These are phyloP conservation scores for Hiodon alosoides DNA, from an alignment of 2,113 vertebrate genomes.

Conservation along the genomic window DNA sequence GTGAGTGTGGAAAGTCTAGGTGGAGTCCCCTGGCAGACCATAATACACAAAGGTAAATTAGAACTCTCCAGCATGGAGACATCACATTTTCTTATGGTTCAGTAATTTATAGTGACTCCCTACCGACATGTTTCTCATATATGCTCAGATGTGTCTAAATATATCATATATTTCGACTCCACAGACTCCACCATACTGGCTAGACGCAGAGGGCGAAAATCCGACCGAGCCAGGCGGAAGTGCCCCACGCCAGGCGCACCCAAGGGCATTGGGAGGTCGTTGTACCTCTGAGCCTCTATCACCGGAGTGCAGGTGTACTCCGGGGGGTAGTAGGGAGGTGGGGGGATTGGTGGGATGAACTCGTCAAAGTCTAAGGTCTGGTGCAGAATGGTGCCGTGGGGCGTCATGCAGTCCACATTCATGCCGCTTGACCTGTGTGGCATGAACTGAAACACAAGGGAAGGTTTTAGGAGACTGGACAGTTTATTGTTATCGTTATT, in stretches of 20 bases:
- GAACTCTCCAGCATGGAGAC: conserved; percentile 46
- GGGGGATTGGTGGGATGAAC: conserved; percentile 90
- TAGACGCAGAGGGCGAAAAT: neutral
- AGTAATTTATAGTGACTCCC: too few species aligned
- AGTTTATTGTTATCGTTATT: neutral
- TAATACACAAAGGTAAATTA: conserved; percentile 15
- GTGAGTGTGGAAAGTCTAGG: conserved; percentile 80
- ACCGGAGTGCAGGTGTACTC: conserved; percentile 89
- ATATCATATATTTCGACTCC: neutral
- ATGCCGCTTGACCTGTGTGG: conserved; percentile 76
- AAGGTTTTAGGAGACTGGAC: neutral
- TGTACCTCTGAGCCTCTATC: conserved; percentile 78
- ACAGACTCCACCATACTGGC: neutral
- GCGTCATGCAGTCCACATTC: conserved; percentile 82
- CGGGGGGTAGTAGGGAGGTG: conserved; percentile 93
- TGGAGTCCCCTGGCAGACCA: conserved; percentile 71
- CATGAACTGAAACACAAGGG: conserved; percentile 75
- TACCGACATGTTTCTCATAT: too few species aligned
- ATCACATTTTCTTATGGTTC: neutral
- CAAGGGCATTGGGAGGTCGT: neutral
- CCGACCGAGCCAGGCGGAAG: neutral
- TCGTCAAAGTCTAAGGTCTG: conserved; percentile 94
- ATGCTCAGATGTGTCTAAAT: too few species aligned
- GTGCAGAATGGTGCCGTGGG: conserved; percentile 83
- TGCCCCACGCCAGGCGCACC: neutral